Conservation (phyloP, 2,888 invertebrate species). For the Melinaea marsaeus region DNA sequence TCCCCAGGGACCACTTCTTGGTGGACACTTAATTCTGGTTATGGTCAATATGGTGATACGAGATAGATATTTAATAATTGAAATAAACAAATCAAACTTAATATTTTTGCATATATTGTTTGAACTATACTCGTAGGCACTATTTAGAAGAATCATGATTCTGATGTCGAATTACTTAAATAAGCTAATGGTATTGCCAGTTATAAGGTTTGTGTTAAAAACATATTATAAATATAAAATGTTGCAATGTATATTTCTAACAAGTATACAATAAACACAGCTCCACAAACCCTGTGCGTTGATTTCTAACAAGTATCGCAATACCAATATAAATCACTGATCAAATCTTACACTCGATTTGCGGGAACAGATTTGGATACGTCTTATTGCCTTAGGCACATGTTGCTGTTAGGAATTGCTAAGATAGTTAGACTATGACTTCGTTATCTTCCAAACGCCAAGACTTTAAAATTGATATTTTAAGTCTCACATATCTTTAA, state of each 20-base stretch:
- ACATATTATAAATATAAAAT: too few relatives aligned
- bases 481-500: too few relatives aligned
- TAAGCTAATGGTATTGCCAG: too few relatives aligned
- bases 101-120: too few relatives aligned
- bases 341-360: slow-evolving; percentile 32
- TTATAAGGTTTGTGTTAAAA: too few relatives aligned
- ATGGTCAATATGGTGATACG: slow-evolving; percentile 9
- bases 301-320: slow-evolving; percentile 40
- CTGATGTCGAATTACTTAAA: too few relatives aligned
- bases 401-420: neutral
- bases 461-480: too few relatives aligned
- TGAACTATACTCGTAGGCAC: too few relatives aligned
- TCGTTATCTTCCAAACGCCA: too few relatives aligned
- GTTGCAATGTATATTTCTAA: neutral
- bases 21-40: slow-evolving; percentile 41
- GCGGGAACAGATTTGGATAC: slow-evolving; percentile 33
- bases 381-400: neutral
- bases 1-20: slow-evolving; percentile 64
- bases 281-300: slow-evolving; percentile 36
- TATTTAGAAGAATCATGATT: too few relatives aligned
- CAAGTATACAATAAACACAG: neutral
- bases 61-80: neutral
- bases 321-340: slow-evolving; percentile 41
- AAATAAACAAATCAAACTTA: too few relatives aligned
- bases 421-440: neutral